Conservation (phyloP, 2,113 vertebrate genomes). For the Peromyscus leucopus region DNA sequence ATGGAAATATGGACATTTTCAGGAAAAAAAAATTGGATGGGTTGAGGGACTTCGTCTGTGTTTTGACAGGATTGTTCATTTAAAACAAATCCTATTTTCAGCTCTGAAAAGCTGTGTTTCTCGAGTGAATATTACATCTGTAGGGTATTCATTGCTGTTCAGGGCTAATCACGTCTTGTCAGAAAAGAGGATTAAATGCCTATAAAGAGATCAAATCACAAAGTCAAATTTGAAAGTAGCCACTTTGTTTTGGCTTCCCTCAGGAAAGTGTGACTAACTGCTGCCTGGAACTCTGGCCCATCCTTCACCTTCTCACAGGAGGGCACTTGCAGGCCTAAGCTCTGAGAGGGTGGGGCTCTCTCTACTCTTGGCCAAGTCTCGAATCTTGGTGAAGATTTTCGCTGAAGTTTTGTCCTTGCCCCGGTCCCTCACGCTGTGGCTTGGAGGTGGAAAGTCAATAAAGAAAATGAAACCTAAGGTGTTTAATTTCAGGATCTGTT, state of each 20-base stretch:
- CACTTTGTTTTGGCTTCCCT: background rate
- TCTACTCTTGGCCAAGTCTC: slow-evolving; percentile 10
- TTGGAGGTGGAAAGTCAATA: slow-evolving; percentile 69
- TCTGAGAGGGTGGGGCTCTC: background rate
- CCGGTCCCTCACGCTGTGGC: background rate
- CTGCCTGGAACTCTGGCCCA: rapidly evolving
- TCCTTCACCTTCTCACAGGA: background rate
- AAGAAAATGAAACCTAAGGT: slow-evolving; percentile 73
- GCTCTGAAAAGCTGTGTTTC: slow-evolving; percentile 63
- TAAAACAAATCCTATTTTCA: slow-evolving; percentile 56
- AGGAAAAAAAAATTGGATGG: background rate
- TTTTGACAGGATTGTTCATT: slow-evolving; percentile 63
- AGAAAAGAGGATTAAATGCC: slow-evolving; percentile 21
- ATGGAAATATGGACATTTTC: slow-evolving; percentile 57
- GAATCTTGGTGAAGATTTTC: slow-evolving; percentile 20
- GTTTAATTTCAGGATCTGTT: slow-evolving; percentile 43
- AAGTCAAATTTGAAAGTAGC: slow-evolving; percentile 39
- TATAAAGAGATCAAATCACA: slow-evolving; percentile 31
- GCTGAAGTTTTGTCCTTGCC: slow-evolving; percentile 19
- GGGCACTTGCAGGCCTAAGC: rapidly evolving
- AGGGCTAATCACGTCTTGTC: background rate
- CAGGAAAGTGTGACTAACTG: background rate
- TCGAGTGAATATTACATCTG: slow-evolving; percentile 46
- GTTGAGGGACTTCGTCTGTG: slow-evolving; percentile 40
- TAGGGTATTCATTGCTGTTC: slow-evolving; percentile 23